Evolutionary conservation across 2,797 vertebrate species (phyloP), one percentile per base, ranked within the genome.

Genomic region (Chromobotia macracanthus): DNA sequence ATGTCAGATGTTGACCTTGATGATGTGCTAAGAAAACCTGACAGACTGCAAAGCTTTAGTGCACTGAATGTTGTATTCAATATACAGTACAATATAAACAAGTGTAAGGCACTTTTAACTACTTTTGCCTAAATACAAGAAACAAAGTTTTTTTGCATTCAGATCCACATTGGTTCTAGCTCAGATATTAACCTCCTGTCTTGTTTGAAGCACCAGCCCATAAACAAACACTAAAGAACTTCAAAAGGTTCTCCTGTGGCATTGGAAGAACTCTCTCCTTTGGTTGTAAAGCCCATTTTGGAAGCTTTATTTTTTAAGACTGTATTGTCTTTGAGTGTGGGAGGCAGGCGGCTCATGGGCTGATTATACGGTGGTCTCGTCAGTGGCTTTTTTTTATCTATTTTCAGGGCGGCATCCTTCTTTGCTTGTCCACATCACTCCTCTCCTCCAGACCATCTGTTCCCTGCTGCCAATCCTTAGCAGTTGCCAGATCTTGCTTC

Each of bases 401-500:
- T 89, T 88, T 75, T 71, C 23, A 46, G 79, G 68, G 48, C 50
- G 55, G 79, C 89, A 89, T 91, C 90, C 89, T 89, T 90, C 88
- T 87, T 89, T 90, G 89, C 88, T 90, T 89, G 89, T 91, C 90
- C 89, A 89, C 87, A 87, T 81, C 69, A 89, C 90, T 91, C 86
- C 89, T 90, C 89, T 90, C 88, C 90, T 91, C 89, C 89, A 88
- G 89, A 91, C 92, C 91, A 93, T 94, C 93, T 94, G 92, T 91
- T 93, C 89, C 83, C 85, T 72, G 85, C 88, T 91, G 91, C 90
- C 91, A 92, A 92, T 93, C 88, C 91, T 88, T 84, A 66, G 80
- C 85, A 86, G 25, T 82, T 90, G 90, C 90, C 91, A 92, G 84
- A 83, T 83, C 84, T 89, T 83, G 86, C 87, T 85, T 85, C 89